Evolutionary conservation across 2,113 vertebrate species (phyloP).

Genomic region (Nibea albiflora): DNA sequence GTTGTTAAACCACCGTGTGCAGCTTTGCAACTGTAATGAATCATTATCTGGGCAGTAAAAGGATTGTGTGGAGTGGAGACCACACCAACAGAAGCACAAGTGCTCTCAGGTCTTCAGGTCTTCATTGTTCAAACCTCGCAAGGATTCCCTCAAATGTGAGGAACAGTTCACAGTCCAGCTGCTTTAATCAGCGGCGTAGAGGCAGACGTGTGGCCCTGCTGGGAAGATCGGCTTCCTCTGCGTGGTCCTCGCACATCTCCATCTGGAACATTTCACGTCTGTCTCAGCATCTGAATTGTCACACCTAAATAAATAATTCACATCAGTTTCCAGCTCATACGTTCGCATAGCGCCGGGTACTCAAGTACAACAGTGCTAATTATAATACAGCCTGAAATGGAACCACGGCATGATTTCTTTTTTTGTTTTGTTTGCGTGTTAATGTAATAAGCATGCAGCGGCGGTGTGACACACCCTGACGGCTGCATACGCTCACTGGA

Average conservation of each 20-base stretch:
- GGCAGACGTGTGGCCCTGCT: constrained; percentile 40
- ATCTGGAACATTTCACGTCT: constrained; percentile 58
- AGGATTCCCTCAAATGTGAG: constrained; percentile 56
- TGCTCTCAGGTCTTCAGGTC: constrained; percentile 18
- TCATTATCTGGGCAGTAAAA: constrained; percentile 77
- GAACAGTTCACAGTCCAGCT: constrained; percentile 33
- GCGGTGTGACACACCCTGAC: constrained; percentile 62
- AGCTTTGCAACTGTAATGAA: constrained; percentile 65
- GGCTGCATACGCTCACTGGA: constrained; percentile 23
- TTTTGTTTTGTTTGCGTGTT: constrained; percentile 42
- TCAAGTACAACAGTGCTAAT: constrained; percentile 10
- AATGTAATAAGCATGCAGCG: constrained; percentile 62
- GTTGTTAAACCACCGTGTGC: constrained; percentile 68
- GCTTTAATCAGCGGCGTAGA: constrained; percentile 44
- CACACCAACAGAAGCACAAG: constrained; percentile 46
- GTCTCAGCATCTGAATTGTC: constrained; percentile 30
- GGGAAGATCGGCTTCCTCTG: constrained; percentile 48
- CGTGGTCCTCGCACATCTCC: constrained; percentile 30
- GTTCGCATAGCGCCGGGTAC: background rate
- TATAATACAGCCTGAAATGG: constrained; percentile 21
- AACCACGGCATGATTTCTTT: constrained; percentile 24
- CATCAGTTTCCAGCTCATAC: background rate
- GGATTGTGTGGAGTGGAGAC: constrained; percentile 67
- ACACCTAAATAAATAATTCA: constrained; percentile 39
- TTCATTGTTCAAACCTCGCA: constrained; percentile 22